phyloP scores from a whole-genome alignment of 2,888 invertebrate genomes.

The Chrysotoxum bicinctum region DNA sequence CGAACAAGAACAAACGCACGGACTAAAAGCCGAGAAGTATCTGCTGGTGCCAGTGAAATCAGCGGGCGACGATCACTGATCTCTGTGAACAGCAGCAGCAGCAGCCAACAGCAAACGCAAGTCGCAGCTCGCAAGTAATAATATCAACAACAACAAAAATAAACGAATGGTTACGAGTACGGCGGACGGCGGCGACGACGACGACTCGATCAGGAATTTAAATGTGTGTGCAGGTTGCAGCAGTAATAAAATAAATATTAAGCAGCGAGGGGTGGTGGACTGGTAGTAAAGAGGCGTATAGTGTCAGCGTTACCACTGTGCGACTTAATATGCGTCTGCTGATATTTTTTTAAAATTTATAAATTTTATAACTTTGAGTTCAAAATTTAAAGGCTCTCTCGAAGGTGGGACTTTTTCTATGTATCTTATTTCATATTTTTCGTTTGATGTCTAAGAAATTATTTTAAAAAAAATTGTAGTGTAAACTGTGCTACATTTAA shows the following conservation, averaged over 20 bases:
- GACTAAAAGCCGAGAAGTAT: slow-evolving; percentile 62
- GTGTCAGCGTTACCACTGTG: not conserved
- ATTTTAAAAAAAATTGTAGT: too few species aligned
- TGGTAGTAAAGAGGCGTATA: slow-evolving; percentile 1
- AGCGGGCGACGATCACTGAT: slow-evolving; percentile 65
- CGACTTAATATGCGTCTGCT: not conserved
- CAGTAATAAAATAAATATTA: slow-evolving; percentile 32
- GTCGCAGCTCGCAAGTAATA: slow-evolving; percentile 7
- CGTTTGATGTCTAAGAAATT: too few species aligned
- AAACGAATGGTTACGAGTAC: slow-evolving; percentile 11
- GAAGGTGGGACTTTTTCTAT: too few species aligned
- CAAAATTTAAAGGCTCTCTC: too few species aligned
- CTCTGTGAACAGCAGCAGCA: slow-evolving; percentile 45
- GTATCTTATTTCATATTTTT: too few species aligned
- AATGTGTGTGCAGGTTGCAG: slow-evolving; percentile 41
- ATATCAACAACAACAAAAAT: slow-evolving; percentile 19
- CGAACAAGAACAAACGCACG: slow-evolving; percentile 53
- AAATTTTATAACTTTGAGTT: too few species aligned
- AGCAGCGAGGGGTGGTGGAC: slow-evolving; percentile 18
- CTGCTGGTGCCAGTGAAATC: slow-evolving; percentile 52
- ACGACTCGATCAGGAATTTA: slow-evolving; percentile 20
- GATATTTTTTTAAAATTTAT: too few species aligned
- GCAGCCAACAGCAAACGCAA: slow-evolving; percentile 25
- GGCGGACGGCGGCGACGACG: not conserved
- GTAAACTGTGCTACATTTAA: too few species aligned